Percentiles rank a stretch among this genome's conserved stretches.
Evolutionary conservation across 2,113 vertebrate species (phyloP).

Genomic region (Oncorhynchus keta): DNA sequence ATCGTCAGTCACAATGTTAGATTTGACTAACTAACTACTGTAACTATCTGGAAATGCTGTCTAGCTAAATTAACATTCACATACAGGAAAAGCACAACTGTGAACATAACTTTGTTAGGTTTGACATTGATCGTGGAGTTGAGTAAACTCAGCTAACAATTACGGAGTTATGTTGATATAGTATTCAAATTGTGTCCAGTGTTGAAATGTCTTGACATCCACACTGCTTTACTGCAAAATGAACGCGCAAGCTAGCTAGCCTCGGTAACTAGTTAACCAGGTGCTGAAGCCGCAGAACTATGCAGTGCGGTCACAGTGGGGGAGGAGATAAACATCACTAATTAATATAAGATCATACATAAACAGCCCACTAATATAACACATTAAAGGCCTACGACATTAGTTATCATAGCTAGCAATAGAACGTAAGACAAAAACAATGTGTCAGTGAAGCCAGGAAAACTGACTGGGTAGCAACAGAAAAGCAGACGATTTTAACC

Average conservation of each 20-base stretch:
- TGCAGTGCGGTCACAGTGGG: conserved; percentile 9
- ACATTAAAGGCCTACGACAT: conserved; percentile 31
- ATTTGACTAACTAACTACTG: no score
- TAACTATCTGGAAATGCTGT: no score
- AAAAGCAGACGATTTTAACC: conserved; percentile 23
- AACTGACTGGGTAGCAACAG: conserved; percentile 62
- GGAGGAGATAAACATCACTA: neutral
- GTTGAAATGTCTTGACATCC: no score
- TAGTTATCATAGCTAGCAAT: conserved; percentile 8
- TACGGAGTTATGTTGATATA: no score
- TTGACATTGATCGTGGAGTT: no score
- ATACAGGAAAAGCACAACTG: no score
- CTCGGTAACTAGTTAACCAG: neutral
- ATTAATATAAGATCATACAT: neutral
- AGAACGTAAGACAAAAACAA: neutral
- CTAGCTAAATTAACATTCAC: no score
- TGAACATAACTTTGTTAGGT: no score
- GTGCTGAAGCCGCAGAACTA: conserved; percentile 18
- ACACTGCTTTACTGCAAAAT: no score
- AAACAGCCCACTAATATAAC: neutral
- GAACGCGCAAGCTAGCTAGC: neutral
- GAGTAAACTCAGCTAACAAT: no score
- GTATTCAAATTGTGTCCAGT: no score
- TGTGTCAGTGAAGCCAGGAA: conserved; percentile 31
- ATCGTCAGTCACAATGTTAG: no score